phyloP scores from a whole-genome alignment of 2,888 invertebrate species.

The Antheraea assamensis region DNA sequence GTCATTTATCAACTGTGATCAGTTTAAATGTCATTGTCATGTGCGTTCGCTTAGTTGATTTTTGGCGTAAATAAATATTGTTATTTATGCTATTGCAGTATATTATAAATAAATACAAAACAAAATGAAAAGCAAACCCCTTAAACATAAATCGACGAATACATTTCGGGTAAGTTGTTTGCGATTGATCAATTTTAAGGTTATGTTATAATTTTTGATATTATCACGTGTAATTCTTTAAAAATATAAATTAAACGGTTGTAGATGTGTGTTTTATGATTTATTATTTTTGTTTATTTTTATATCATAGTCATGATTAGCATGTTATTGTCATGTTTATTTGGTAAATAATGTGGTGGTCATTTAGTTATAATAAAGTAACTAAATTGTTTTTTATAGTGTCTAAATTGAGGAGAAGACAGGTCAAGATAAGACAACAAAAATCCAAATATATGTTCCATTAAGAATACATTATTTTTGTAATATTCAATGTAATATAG shows the following conservation, averaged over 20 bases:
- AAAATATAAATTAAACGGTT: background rate
- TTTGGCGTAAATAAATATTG: conserved; percentile 24
- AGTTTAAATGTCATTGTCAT: conserved; percentile 13
- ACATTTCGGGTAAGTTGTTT: conserved; percentile 86
- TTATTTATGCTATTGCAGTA: background rate
- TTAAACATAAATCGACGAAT: conserved; percentile 88
- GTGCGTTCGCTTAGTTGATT: conserved; percentile 37
- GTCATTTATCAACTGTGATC: background rate
- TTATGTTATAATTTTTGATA: conserved; percentile 30
- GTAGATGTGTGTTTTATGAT: background rate
- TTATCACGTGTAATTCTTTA: background rate
- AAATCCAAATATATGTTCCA: too few relatives aligned
- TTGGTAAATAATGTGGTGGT: too few relatives aligned
- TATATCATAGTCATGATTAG: background rate
- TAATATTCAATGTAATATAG: too few relatives aligned
- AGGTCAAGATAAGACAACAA: too few relatives aligned
- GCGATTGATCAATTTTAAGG: conserved; percentile 34
- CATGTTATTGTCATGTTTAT: background rate
- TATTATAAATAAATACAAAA: conserved; percentile 18
- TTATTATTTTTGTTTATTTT: conserved; percentile 17
- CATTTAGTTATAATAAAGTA: too few relatives aligned
- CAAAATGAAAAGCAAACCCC: conserved; percentile 87
- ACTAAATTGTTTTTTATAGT: too few relatives aligned
- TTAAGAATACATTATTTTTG: too few relatives aligned
- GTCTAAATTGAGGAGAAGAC: too few relatives aligned